phyloP scores from a whole-genome alignment of 2,888 invertebrate genomes.

The Sturmia bella region DNA sequence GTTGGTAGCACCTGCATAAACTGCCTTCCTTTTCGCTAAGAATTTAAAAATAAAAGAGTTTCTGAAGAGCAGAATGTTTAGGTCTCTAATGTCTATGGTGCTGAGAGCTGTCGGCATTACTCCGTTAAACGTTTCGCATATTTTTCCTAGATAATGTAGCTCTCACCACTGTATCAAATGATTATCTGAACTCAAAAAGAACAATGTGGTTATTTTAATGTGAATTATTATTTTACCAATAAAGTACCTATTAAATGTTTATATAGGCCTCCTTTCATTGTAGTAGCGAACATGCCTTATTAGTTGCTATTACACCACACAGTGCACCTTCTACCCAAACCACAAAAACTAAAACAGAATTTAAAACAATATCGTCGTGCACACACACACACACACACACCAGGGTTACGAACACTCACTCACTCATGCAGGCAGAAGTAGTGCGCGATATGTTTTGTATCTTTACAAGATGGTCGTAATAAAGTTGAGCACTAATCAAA shows the following conservation, averaged over 20 bases:
- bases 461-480: slow-evolving; percentile 66
- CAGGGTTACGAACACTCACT: not conserved
- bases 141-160: too few species aligned
- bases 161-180: slow-evolving; percentile 28
- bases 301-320: slow-evolving; percentile 60
- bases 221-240: slow-evolving; percentile 54
- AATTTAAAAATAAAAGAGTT: too few species aligned
- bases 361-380: slow-evolving; percentile 45
- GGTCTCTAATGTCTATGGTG: too few species aligned
- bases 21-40: too few species aligned
- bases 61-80: too few species aligned
- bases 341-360: not conserved
- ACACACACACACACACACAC: not conserved
- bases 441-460: slow-evolving; percentile 52
- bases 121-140: too few species aligned
- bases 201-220: slow-evolving; percentile 28
- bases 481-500: slow-evolving; percentile 69
- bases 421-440: slow-evolving; percentile 5
- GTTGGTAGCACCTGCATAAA: too few species aligned
- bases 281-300: slow-evolving; percentile 62
- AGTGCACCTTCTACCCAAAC: slow-evolving; percentile 46
- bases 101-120: too few species aligned
- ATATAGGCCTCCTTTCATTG: slow-evolving; percentile 41
- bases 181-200: slow-evolving; percentile 46
- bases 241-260: slow-evolving; percentile 57